Evolutionary conservation across 2,113 vertebrate genomes (phyloP), one percentile per base, ranked within the genome.

Genomic region (Pyxicephalus adspersus): DNA sequence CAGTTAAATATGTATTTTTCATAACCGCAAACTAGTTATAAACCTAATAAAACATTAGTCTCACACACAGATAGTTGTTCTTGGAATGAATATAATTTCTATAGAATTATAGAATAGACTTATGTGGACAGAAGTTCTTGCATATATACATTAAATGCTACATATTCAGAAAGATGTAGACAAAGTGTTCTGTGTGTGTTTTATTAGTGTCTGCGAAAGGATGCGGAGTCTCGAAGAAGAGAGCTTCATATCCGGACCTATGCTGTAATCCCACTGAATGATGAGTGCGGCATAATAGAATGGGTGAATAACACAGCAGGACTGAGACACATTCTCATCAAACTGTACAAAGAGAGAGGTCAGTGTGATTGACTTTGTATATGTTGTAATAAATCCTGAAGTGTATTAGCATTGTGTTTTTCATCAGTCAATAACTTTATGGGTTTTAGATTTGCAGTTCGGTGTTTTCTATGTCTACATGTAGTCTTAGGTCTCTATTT

Each of bases 301-400:
- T 99, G 98, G 98, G 96, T 99, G 83, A 98, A 95, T 91, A 96
- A 99, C 87, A 99, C 97, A 1, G 94, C 95, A 19, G 96, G 98
- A 8, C 91, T 99, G 28, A 92, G 97, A 84, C 94, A 96, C 87
- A 99, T 99, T 85, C 94, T 99, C 83, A 97, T 94, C 86, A 97
- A 97, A 85, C 90, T 99, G 57, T 98, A 99, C 82, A 99, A 97
- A 85, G 98, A 99, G 86, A 97, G 95, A 91, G 97, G 98, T 98
- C 90, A 23, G 38, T 22, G 57, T 72, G 22, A 55, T 18, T 22
- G 13, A 16, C 9, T 70, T 17, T 70, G 17, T 26, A 18, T 6
- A 51, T 54, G 5, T 71, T 54, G 20, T n/a, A n/a, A 38, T 18
- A 57, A 57, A 20, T 22, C 55, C 19, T 58, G 3, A n/a, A 23